Conservation (phyloP, 1,140 invertebrate genomes). For the Tenebrio molitor region DNA sequence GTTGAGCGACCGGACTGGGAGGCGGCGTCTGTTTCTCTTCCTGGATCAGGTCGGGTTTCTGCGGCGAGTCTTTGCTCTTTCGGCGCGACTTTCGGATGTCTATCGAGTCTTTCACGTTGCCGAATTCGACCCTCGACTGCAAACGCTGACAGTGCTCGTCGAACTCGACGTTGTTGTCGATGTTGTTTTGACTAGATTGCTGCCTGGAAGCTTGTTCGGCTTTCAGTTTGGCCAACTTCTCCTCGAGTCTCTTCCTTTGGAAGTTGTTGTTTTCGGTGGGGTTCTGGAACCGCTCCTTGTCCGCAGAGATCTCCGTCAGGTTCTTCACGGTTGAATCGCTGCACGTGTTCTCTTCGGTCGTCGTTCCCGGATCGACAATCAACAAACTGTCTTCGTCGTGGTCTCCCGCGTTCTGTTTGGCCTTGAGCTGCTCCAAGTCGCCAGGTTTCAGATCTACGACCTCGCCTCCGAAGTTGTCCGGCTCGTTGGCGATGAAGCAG, state of each 20-base stretch:
- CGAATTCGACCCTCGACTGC: slow-evolving; percentile 79
- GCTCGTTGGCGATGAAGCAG: slow-evolving; percentile 56
- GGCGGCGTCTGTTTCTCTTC: slow-evolving; percentile 64
- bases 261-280: slow-evolving; percentile 52
- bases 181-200: slow-evolving; percentile 43
- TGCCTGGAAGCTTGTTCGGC: slow-evolving; percentile 56
- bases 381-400: slow-evolving; percentile 75
- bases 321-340: slow-evolving; percentile 66
- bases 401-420: slow-evolving; percentile 62
- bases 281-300: slow-evolving; percentile 26
- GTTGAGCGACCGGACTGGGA: slow-evolving; percentile 41
- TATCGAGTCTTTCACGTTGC: slow-evolving; percentile 78
- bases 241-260: slow-evolving; percentile 57
- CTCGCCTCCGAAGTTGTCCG: slow-evolving; percentile 56
- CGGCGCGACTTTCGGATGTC: slow-evolving; percentile 77
- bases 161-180: slow-evolving; percentile 69
- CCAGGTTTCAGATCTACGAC: slow-evolving; percentile 57
- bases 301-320: slow-evolving; percentile 58
- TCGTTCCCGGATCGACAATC: slow-evolving; percentile 71
- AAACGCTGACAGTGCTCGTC: slow-evolving; percentile 77
- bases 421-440: slow-evolving; percentile 56
- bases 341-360: slow-evolving; percentile 70
- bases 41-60: slow-evolving; percentile 66
- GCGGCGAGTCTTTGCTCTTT: slow-evolving; percentile 66
- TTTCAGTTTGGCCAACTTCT: slow-evolving; percentile 61